These are phyloP conservation scores for Hippasteria phrygiana DNA, from an alignment of 53 echinoderm and acorn worm genomes.

Conservation along the genomic window DNA sequence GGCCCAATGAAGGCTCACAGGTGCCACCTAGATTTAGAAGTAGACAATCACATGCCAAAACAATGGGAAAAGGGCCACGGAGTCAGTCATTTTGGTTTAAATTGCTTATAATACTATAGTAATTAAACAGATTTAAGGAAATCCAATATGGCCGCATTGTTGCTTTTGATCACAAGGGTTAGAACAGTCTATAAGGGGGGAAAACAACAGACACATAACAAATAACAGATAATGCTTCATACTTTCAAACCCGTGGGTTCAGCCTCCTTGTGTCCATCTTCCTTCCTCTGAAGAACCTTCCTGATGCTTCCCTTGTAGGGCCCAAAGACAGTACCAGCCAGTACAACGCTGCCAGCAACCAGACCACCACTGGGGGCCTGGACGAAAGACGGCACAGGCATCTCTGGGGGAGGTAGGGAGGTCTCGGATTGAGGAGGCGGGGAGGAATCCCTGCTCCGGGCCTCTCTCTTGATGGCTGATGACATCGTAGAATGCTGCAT, in stretches of 20 bases:
- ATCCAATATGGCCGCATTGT: too few species aligned
- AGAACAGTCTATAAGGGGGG: too few species aligned
- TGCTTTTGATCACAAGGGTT: too few species aligned
- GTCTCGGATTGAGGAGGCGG: neutral
- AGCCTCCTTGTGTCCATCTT: neutral
- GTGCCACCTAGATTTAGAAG: too few species aligned
- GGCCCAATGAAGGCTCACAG: too few species aligned
- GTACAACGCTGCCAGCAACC: conserved; percentile 14
- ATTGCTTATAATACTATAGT: too few species aligned
- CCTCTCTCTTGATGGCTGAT: neutral
- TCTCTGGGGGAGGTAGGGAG: neutral
- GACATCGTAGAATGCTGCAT: neutral
- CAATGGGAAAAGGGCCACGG: too few species aligned
- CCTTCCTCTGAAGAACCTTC: neutral
- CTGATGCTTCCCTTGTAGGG: conserved; percentile 45
- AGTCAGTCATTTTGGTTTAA: too few species aligned
- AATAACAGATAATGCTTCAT: conserved; percentile 17
- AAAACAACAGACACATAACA: too few species aligned
- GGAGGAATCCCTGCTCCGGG: neutral
- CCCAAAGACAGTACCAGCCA: conserved; percentile 34
- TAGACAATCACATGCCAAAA: too few species aligned
- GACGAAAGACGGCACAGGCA: conserved; percentile 27
- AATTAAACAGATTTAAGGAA: too few species aligned
- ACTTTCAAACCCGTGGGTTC: conserved; percentile 19
- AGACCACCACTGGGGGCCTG: conserved; percentile 34